Evolutionary conservation across 2,888 invertebrate genomes (phyloP), one percentile per base, ranked within the genome.

Genomic region (Catocala sponsa): DNA sequence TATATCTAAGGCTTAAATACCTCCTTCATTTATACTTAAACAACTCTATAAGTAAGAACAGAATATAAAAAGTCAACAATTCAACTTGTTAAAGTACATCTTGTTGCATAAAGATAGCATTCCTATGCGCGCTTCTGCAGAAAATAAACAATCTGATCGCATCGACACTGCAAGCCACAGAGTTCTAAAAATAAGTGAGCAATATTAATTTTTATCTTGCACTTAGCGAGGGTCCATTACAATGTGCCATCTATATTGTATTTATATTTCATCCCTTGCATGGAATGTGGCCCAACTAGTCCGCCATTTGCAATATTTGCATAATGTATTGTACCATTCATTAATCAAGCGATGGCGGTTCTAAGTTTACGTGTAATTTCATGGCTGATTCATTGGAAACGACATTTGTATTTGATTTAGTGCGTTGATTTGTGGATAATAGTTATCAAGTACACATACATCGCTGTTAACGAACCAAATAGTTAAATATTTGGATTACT

Each of bases 251-350:
- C 15, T 25, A 44, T 49, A 48, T 59, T 57, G 62, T 69, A 68
- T 75, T 75, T 74, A 72, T 74, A 72, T 72, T 62, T 65, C 41
- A 50, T 53, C 12, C 43, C 73, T 59, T 63, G 71, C 0, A 65
- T 56, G 81, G 82, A 84, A 84, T 84, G 83, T 72, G 63, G 74
- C 60, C 69, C 56, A 69, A 70, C 77, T 74, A 64, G 78, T 68
- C 68, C 62, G 72, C 50, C 69, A 75, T 75, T 78, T 67, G 77
- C 74, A 78, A 55, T 51, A 78, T 82, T 78, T 72, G 70, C 78
- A 76, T 80, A 77, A 69, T 74, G 69, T 81, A 82, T 76, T 79
- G 74, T 73, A 74, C 72, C 70, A 76, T 74, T 72, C 77, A 81
- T 84, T 81, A 80, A 81, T 82, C 79, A 81, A 65, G 44, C 65